phyloP scores from a whole-genome alignment of 2,113 vertebrate genomes.

The Larimichthys polyactis region DNA sequence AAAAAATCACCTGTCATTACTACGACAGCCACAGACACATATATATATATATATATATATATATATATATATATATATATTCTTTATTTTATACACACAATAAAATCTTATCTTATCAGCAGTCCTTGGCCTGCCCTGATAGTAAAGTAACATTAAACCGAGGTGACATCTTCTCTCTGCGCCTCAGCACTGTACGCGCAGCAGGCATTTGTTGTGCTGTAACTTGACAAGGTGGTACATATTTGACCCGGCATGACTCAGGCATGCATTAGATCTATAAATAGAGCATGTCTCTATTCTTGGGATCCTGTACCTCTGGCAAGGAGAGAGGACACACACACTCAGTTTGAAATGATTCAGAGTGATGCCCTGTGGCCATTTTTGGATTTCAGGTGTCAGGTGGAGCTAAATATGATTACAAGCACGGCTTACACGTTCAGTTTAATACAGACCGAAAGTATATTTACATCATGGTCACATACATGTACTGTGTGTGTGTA shows the following conservation, averaged over 20 bases:
- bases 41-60: too few relatives aligned
- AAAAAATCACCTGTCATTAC: too few relatives aligned
- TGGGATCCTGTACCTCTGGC: slow-evolving; percentile 10
- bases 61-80: too few relatives aligned
- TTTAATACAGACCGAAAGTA: slow-evolving; percentile 3
- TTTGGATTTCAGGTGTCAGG: too few relatives aligned
- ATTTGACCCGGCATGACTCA: slow-evolving; percentile 45
- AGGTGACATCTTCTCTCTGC: slow-evolving; percentile 7
- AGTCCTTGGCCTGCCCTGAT: background rate
- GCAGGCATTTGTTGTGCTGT: slow-evolving; percentile 29
- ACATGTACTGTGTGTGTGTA: background rate
- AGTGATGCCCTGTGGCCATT: slow-evolving; percentile 8
- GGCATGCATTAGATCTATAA: slow-evolving; percentile 48
- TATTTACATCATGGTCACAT: background rate
- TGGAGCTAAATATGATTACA: background rate
- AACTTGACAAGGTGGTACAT: slow-evolving; percentile 31
- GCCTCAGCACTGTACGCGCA: background rate
- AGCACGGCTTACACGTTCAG: background rate
- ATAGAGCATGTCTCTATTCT: slow-evolving; percentile 51
- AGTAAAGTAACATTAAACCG: background rate
- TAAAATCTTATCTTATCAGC: too few relatives aligned
- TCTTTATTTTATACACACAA: too few relatives aligned
- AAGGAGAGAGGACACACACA: background rate
- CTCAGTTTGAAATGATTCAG: background rate
- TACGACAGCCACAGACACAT: too few relatives aligned